Evolutionary conservation across 1,140 invertebrate species (phyloP).

Genomic region (Battus philenor): DNA sequence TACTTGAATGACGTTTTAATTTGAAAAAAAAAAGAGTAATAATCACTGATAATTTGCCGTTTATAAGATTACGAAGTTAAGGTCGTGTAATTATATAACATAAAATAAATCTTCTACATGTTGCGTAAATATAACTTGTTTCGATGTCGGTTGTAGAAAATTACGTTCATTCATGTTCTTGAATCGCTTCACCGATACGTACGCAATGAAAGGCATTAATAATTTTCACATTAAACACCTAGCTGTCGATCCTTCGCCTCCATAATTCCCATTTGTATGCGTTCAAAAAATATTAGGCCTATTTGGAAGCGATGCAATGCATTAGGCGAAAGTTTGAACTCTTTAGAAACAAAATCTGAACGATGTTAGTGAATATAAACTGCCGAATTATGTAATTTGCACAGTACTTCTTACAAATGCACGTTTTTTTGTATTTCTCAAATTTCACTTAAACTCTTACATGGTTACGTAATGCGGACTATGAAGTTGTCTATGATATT

Average conservation of each 20-base stretch:
- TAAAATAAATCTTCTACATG: slow-evolving; percentile 8
- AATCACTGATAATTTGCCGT: too few species aligned
- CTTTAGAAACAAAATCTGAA: slow-evolving; percentile 14
- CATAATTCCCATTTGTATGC: slow-evolving; percentile 47
- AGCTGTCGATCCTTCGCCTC: slow-evolving; percentile 8
- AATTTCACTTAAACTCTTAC: slow-evolving; percentile 1
- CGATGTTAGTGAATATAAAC: slow-evolving; percentile 45
- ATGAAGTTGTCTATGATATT: too few species aligned
- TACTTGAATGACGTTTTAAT: too few species aligned
- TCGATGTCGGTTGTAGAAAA: too few species aligned
- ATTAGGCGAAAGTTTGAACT: slow-evolving; percentile 43
- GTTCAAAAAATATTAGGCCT: slow-evolving; percentile 29
- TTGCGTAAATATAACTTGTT: too few species aligned
- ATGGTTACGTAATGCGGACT: too few species aligned
- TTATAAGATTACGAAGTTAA: too few species aligned
- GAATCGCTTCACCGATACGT: too few species aligned
- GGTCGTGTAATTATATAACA: slow-evolving; percentile 3
- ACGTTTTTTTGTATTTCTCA: not conserved
- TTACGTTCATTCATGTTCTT: slow-evolving; percentile 10
- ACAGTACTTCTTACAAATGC: not conserved
- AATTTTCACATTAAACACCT: slow-evolving; percentile 24
- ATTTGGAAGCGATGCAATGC: slow-evolving; percentile 36
- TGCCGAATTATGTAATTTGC: slow-evolving; percentile 44
- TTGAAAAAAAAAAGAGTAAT: too few species aligned
- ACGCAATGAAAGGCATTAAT: slow-evolving; percentile 38